Percentiles rank a stretch among this genome's conserved stretches.
Conservation (phyloP, 2,113 vertebrate species). For the Charina bottae region DNA sequence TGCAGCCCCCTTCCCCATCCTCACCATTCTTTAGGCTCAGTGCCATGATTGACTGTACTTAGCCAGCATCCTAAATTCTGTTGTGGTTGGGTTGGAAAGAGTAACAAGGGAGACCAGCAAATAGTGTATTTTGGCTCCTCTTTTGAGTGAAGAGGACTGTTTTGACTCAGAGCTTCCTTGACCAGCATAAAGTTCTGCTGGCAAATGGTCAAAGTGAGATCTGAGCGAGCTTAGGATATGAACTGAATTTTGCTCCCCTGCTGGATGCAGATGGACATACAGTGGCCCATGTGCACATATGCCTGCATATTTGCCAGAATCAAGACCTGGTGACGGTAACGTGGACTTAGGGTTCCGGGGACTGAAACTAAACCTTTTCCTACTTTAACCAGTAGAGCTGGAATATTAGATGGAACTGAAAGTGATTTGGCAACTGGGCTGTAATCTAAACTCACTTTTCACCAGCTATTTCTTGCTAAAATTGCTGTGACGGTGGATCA, state of each 20-base stretch:
- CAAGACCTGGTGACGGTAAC: neutral
- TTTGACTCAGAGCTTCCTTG: neutral
- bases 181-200: neutral
- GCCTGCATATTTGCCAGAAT: neutral
- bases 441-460: constrained; percentile 40
- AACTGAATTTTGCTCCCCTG: neutral
- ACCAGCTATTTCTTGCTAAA: constrained; percentile 38
- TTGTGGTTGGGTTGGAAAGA: neutral
- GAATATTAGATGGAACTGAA: neutral
- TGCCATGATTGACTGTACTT: neutral
- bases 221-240: neutral
- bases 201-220: neutral
- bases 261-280: neutral
- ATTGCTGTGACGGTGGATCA: constrained; percentile 53
- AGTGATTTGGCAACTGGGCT: neutral
- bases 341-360: neutral
- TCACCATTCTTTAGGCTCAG: no score
- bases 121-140: neutral
- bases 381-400: neutral
- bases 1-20: neutral
- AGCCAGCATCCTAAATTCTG: neutral
- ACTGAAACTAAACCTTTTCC: neutral
- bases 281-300: neutral
- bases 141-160: neutral
- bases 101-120: neutral